phyloP scores from a whole-genome alignment of 2,888 invertebrate genomes.

The Microctonus aethiopoides region DNA sequence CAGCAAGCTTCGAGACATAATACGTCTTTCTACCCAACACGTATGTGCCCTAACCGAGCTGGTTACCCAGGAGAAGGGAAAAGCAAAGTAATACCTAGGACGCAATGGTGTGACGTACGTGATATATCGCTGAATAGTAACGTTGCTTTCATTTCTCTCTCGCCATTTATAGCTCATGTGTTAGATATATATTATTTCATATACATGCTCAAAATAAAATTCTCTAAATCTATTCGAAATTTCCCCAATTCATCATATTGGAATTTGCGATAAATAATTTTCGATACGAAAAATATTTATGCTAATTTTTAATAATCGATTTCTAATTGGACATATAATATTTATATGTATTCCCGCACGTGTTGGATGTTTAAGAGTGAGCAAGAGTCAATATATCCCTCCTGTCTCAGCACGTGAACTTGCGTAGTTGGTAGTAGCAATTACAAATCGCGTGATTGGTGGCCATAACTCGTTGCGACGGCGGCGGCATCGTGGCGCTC shows the following conservation, averaged over 20 bases:
- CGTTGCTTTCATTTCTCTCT: not conserved
- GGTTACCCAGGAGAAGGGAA: not conserved
- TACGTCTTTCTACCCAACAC: not conserved
- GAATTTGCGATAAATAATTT: no score
- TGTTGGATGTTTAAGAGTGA: constrained; percentile 33
- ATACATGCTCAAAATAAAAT: no score
- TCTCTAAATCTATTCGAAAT: no score
- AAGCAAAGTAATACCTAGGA: constrained; percentile 47
- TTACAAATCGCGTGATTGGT: constrained; percentile 67
- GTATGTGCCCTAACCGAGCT: not conserved
- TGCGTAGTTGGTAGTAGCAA: constrained; percentile 64
- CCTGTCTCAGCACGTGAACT: constrained; percentile 51
- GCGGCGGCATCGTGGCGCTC: constrained; percentile 66
- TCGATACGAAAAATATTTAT: no score
- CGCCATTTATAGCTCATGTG: not conserved
- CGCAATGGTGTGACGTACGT: constrained; percentile 40
- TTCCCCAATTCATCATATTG: not conserved
- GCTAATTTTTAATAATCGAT: not conserved
- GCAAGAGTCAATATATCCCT: constrained; percentile 24
- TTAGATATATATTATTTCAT: no score
- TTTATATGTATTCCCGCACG: constrained; percentile 42
- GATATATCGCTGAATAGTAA: constrained; percentile 45
- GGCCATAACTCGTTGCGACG: constrained; percentile 65
- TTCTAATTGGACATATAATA: constrained; percentile 33
- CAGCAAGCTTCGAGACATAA: not conserved